A percentile compares a stretch with the other conserved stretches of the same genome.
Conservation (phyloP, 2,797 vertebrate genomes). For the Astyanax mexicanus region DNA sequence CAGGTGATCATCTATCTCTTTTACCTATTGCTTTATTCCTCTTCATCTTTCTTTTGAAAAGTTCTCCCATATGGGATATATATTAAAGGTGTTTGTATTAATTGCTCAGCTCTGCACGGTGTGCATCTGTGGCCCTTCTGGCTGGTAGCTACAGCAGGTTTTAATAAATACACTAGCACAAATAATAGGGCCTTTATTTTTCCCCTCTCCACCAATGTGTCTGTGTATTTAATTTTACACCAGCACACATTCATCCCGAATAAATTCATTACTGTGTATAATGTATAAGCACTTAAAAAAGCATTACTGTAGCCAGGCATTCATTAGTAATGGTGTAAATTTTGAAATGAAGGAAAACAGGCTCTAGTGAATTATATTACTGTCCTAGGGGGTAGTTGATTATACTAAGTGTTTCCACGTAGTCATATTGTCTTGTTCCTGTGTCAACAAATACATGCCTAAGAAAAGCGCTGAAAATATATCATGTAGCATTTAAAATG, state of each 20-base stretch:
- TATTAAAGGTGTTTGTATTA: not conserved
- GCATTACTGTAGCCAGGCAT: slow-evolving; percentile 65
- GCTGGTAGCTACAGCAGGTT: not conserved
- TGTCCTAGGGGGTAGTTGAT: slow-evolving; percentile 62
- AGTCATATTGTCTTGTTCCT: slow-evolving; percentile 61
- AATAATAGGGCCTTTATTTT: slow-evolving; percentile 10
- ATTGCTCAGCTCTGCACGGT: not conserved
- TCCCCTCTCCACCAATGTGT: slow-evolving; percentile 40
- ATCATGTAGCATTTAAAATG: slow-evolving; percentile 58
- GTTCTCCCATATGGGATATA: not conserved
- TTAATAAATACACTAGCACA: slow-evolving; percentile 1
- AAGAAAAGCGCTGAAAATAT: slow-evolving; percentile 57
- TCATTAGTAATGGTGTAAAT: slow-evolving; percentile 68
- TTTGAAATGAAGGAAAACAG: slow-evolving; percentile 67
- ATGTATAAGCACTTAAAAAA: slow-evolving; percentile 69
- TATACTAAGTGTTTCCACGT: slow-evolving; percentile 61
- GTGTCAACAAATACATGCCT: slow-evolving; percentile 65
- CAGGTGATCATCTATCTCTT: not conserved
- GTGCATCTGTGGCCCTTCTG: not conserved
- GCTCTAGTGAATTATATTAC: slow-evolving; percentile 59
- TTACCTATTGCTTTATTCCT: not conserved
- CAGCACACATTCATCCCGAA: slow-evolving; percentile 62
- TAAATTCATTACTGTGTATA: slow-evolving; percentile 63
- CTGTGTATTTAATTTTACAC: slow-evolving; percentile 62
- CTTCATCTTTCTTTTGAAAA: not conserved